Conservation (phyloP, 2,797 vertebrate genomes). For the Heteromormyrus szaboi region DNA sequence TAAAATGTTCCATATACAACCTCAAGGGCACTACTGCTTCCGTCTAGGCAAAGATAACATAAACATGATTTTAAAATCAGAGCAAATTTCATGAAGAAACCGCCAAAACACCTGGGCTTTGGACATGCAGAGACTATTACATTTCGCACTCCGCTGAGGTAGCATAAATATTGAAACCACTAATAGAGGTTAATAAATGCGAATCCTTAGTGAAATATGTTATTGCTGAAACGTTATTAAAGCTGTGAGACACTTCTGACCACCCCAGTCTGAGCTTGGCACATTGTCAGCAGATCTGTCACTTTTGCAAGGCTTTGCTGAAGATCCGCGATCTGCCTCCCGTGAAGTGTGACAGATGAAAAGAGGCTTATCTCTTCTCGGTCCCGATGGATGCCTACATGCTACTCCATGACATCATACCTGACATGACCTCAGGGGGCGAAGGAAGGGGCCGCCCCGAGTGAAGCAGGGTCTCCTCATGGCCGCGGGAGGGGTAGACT, state of each 20-base stretch:
- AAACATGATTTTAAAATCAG: not conserved
- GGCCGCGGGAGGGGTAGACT: not conserved
- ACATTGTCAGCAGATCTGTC: not conserved
- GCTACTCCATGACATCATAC: not conserved
- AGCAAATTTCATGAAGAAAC: too few species aligned
- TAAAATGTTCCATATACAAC: not conserved
- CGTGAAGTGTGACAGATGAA: not conserved
- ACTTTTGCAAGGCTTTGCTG: not conserved
- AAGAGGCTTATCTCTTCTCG: not conserved
- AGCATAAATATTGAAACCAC: not conserved
- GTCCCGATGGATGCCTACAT: not conserved
- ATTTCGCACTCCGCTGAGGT: not conserved
- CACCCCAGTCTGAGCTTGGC: not conserved
- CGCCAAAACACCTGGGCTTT: not conserved
- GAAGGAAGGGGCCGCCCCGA: not conserved
- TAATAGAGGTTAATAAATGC: not conserved
- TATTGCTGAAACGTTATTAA: not conserved
- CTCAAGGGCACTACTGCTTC: not conserved
- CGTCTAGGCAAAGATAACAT: not conserved
- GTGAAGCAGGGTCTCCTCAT: not conserved
- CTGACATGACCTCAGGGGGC: not conserved
- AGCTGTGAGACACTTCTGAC: not conserved
- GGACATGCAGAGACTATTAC: not conserved
- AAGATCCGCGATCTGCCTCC: not conserved
- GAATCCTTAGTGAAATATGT: not conserved